Conservation (phyloP, 2,113 vertebrate species). For the Scopus umbretta region DNA sequence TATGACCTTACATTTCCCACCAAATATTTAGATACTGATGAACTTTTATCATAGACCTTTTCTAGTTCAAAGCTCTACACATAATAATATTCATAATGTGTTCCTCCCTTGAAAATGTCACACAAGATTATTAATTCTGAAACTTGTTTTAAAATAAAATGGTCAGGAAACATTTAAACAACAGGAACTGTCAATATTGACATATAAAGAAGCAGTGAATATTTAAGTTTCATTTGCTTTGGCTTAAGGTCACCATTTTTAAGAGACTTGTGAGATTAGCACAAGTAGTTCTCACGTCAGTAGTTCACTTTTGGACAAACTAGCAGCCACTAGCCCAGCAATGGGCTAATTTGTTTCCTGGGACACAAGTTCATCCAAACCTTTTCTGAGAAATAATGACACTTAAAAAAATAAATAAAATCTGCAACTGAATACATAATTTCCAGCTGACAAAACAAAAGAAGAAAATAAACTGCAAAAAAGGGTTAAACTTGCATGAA, state of each 20-base stretch:
- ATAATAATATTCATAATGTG: not conserved
- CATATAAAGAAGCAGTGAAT: not conserved
- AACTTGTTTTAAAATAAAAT: not conserved
- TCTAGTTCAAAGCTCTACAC: not conserved
- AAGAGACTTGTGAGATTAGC: not conserved
- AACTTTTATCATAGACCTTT: not conserved
- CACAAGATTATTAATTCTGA: constrained; percentile 1
- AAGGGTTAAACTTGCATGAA: not conserved
- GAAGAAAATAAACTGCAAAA: not conserved
- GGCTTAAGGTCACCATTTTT: not conserved
- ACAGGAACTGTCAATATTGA: constrained; percentile 16
- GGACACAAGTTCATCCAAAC: not conserved
- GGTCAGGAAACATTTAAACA: not conserved
- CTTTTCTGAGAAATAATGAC: not conserved
- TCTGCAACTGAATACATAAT: not conserved
- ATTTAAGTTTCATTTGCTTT: constrained; percentile 10
- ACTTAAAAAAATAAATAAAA: not conserved
- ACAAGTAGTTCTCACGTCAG: not conserved
- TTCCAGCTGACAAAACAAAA: not conserved
- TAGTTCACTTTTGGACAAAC: not conserved
- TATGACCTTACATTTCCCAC: not conserved
- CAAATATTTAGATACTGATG: not conserved
- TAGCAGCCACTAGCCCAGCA: not conserved
- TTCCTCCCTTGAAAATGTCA: constrained; percentile 28
- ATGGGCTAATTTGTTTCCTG: not conserved